Conservation (phyloP, 1,140 invertebrate genomes). For the Spodoptera litura region DNA sequence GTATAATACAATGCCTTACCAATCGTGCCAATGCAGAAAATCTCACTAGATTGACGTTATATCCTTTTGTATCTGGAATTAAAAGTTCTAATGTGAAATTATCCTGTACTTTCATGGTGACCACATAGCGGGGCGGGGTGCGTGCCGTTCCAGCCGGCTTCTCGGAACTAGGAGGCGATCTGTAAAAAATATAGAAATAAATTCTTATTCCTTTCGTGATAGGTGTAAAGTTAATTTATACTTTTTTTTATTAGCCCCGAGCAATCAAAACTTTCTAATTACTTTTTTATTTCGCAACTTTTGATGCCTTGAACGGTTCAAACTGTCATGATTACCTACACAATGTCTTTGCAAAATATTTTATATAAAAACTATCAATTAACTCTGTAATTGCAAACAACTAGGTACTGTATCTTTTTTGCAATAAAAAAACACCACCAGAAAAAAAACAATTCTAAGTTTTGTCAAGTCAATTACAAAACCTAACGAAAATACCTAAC, state of each 20-base stretch:
- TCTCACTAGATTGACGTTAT: too few relatives aligned
- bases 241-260: slow-evolving; percentile 7
- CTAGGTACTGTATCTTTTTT: too few relatives aligned
- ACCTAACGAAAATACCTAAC: slow-evolving; percentile 7
- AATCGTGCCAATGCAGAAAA: too few relatives aligned
- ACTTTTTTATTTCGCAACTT: not conserved
- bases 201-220: slow-evolving; percentile 34
- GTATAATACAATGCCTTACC: too few relatives aligned
- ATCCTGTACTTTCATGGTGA: slow-evolving; percentile 12
- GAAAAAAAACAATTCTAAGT: too few relatives aligned
- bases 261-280: slow-evolving; percentile 32
- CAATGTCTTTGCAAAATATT: not conserved
- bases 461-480: not conserved
- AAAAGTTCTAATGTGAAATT: not conserved
- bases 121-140: slow-evolving; percentile 39
- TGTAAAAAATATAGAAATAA: slow-evolving; percentile 38
- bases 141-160: slow-evolving; percentile 47
- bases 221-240: slow-evolving; percentile 41
- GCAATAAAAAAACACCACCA: too few relatives aligned
- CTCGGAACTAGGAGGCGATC: slow-evolving; percentile 32
- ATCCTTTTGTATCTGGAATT: not conserved
- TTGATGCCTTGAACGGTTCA: not conserved
- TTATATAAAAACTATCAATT: too few relatives aligned
- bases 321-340: not conserved
- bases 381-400: too few relatives aligned